Base-by-base conservation (phyloP, 30 jellyfish, hydroid and myxozoan species). In the Turritopsis dohrnii region DNA sequence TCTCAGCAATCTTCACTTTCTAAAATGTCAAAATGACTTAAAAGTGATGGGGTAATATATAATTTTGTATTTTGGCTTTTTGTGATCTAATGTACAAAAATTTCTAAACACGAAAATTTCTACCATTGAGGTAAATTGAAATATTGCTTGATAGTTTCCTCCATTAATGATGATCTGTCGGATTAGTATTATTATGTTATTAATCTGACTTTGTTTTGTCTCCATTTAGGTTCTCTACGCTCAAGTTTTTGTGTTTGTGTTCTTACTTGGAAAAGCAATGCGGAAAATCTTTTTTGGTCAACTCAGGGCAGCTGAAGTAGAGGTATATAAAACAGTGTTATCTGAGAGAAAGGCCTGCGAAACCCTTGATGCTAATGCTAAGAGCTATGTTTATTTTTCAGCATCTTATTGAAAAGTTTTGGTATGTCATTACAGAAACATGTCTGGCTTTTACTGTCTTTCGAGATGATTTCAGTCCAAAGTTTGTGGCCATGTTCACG, bases 381-480 rank as follows among this genome's bases (percentile, higher is more conserved):
- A n/a, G n/a, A n/a, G n/a, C n/a, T n/a, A n/a, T n/a, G n/a, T n/a
- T n/a, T n/a, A n/a, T 41, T 76, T 75, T 65, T 24, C 54, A 94
- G 99, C 96, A 94, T 84, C 92, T 94, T 1, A 94, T 89, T 84
- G 99, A 94, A 72, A 31, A 96, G 73, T 89, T 94, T 41, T 94
- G 99, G 99, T 94, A 89, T 86, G 99, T 96, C 21, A 90, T 94
- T 5, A 94, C 99, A 52, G 99, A 94, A 41, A 94, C 97, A 41
- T 94, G 96, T 75, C 77, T 94, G 87, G 99, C 99, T 21, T 89
- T 94, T 65, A 89, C 99, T 52, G 99, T 94, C 26, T 94, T 94
- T 79, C 90, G 99, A 31, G 97, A 94, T 86, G 99, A 94, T 76
- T 89, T 94, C 84, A 94, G 97, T 54, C 94, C 97, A 52, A 87